Evolutionary conservation across 2,797 vertebrate species (phyloP).

Genomic region (Poecilia velifera): DNA sequence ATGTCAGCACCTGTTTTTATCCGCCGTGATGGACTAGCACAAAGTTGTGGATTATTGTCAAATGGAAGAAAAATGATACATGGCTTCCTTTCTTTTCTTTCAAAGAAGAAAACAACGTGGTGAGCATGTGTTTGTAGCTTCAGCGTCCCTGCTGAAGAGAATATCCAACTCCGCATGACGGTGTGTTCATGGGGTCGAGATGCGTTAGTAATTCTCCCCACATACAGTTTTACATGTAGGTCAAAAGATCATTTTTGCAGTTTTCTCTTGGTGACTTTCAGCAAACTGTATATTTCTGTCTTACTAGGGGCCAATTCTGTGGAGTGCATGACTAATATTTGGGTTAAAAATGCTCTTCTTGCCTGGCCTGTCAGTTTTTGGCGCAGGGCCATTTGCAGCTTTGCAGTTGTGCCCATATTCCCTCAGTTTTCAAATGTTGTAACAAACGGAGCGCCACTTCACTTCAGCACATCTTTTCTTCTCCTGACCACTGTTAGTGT

Average conservation of each 20-base stretch:
- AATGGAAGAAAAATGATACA: neutral
- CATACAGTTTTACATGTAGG: neutral
- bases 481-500: neutral
- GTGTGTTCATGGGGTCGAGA: neutral
- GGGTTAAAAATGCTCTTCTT: neutral
- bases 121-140: neutral
- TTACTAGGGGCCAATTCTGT: neutral
- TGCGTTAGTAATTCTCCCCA: neutral
- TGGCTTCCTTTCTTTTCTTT: neutral
- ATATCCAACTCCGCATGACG: neutral
- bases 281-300: neutral
- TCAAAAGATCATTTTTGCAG: neutral
- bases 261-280: neutral
- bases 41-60: neutral
- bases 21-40: neutral
- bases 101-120: neutral
- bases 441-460: neutral
- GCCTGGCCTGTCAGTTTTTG: too few species aligned
- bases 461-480: neutral
- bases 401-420: neutral
- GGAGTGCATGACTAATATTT: neutral
- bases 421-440: neutral
- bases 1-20: constrained; percentile 33
- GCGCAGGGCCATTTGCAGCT: neutral
- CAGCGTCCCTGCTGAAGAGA: too few species aligned